Evolutionary conservation across 2,888 invertebrate species (phyloP).

Genomic region (Papilio protenor): DNA sequence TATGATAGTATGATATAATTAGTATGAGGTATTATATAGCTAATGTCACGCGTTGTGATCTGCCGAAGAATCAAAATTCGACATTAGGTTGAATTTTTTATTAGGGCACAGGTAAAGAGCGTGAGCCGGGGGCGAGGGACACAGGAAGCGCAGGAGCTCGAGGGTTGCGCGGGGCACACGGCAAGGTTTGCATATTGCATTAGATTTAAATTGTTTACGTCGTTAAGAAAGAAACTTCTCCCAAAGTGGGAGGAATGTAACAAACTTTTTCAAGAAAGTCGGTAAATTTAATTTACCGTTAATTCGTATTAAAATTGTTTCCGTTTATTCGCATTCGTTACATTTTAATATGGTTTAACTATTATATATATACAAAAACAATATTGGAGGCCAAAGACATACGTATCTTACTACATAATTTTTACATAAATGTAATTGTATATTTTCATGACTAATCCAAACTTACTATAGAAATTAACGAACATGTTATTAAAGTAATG

Average conservation of each 20-base stretch:
- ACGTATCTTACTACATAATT: too few species aligned
- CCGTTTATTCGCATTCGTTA: conserved; percentile 47
- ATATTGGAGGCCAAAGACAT: neutral
- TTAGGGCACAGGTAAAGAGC: conserved; percentile 60
- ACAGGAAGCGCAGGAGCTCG: neutral
- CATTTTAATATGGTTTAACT: neutral
- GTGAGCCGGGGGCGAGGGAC: conserved; percentile 53
- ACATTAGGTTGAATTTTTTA: conserved; percentile 60
- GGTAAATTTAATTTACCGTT: conserved; percentile 60
- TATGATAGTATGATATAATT: too few species aligned
- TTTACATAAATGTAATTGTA: too few species aligned
- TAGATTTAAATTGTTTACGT: conserved; percentile 83
- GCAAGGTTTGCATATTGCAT: conserved; percentile 79
- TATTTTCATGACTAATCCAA: neutral
- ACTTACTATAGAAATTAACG: neutral
- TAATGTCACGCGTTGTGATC: neutral
- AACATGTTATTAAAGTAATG: neutral
- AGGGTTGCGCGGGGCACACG: conserved; percentile 58
- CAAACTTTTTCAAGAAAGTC: conserved; percentile 56
- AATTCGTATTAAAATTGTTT: conserved; percentile 55
- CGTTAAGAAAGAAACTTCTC: conserved; percentile 80
- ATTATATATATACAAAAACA: too few species aligned
- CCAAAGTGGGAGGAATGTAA: conserved; percentile 62
- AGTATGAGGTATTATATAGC: too few species aligned
- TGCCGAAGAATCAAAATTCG: conserved; percentile 29